Evolutionary conservation across 2,888 invertebrate species (phyloP).

Genomic region (Anodontia alba): DNA sequence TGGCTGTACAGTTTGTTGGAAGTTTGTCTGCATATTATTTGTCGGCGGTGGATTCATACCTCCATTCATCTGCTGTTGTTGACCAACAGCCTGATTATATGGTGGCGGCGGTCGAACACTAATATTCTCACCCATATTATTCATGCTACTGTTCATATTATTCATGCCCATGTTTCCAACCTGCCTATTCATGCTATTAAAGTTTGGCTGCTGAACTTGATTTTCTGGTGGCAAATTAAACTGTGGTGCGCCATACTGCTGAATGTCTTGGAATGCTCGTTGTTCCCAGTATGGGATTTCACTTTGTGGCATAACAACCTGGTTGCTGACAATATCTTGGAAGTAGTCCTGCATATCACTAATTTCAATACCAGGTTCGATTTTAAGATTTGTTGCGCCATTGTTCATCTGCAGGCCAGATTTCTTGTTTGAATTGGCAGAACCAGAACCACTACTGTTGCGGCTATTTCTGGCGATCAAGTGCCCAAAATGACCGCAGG

Average conservation of each 20-base stretch:
- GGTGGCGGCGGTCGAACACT: constrained; percentile 80
- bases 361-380: constrained; percentile 69
- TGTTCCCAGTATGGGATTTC: constrained; percentile 79
- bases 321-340: constrained; percentile 77
- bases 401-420: constrained; percentile 46
- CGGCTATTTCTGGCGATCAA: constrained; percentile 77
- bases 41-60: constrained; percentile 33
- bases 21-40: constrained; percentile 38
- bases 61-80: constrained; percentile 45
- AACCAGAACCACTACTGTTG: constrained; percentile 77
- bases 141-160: constrained; percentile 43
- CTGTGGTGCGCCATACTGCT: constrained; percentile 59
- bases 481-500: constrained; percentile 82
- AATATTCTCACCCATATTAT: constrained; percentile 34
- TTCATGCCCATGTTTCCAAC: constrained; percentile 35
- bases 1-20: constrained; percentile 33
- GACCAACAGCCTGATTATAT: constrained; percentile 74
- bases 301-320: constrained; percentile 78
- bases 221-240: constrained; percentile 59
- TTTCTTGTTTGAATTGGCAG: constrained; percentile 73
- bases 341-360: constrained; percentile 70
- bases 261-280: constrained; percentile 66
- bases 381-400: constrained; percentile 65
- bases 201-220: constrained; percentile 53
- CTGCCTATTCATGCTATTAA: constrained; percentile 50